Evolutionary conservation across 2,113 vertebrate species (phyloP).

Genomic region (Poecilia latipinna): DNA sequence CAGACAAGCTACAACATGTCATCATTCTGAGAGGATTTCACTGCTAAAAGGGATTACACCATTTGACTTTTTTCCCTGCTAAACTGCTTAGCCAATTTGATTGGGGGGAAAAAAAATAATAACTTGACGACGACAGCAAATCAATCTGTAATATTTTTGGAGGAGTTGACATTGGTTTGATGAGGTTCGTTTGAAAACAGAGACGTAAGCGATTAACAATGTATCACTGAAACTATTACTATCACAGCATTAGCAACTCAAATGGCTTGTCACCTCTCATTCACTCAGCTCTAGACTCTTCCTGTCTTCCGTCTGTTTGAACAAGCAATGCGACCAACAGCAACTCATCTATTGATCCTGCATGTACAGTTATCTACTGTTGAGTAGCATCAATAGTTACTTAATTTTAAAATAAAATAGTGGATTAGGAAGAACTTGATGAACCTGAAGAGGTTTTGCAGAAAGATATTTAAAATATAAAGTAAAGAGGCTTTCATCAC

Average conservation of each 20-base stretch:
- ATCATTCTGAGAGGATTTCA: constrained; percentile 77
- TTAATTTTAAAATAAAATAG: no score
- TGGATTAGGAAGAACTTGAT: no score
- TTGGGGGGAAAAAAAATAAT: constrained; percentile 35
- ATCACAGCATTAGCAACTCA: not conserved
- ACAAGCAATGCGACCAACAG: no score
- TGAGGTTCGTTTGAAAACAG: constrained; percentile 8
- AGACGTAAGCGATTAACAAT: not conserved
- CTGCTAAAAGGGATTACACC: constrained; percentile 70
- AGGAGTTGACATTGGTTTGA: constrained; percentile 16
- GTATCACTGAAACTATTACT: not conserved
- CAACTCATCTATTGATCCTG: no score
- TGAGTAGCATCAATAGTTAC: no score
- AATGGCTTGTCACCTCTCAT: no score
- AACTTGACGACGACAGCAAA: constrained; percentile 25
- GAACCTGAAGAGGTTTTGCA: no score
- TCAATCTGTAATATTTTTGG: constrained; percentile 44
- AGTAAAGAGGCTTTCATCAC: no score
- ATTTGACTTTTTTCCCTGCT: constrained; percentile 59
- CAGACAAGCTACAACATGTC: constrained; percentile 48
- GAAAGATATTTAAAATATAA: no score
- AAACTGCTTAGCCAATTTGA: constrained; percentile 72
- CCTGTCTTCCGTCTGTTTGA: no score
- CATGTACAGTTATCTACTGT: no score
- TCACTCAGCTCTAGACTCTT: no score